Evolutionary conservation across 2,888 invertebrate species (phyloP).

Genomic region (Creontiades dilutus): DNA sequence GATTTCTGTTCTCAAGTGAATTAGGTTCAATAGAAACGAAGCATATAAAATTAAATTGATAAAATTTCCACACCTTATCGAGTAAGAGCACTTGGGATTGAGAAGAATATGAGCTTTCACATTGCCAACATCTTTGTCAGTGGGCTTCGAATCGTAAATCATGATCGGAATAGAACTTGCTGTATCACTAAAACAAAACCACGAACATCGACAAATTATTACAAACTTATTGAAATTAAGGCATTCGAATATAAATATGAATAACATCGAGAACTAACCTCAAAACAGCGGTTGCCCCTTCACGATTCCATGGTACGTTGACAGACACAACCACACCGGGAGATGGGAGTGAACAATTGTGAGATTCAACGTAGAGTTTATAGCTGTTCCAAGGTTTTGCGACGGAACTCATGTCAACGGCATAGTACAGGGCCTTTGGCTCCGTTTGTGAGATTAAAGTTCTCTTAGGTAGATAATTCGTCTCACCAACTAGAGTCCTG

Average conservation of each 20-base stretch:
- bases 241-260: too few species aligned
- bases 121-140: slow-evolving; percentile 67
- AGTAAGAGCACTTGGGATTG: slow-evolving; percentile 75
- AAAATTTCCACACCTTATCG: slow-evolving; percentile 73
- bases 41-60: too few species aligned
- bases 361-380: slow-evolving; percentile 81
- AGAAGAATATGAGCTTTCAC: slow-evolving; percentile 74
- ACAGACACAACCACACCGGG: slow-evolving; percentile 83
- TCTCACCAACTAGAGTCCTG: slow-evolving; percentile 77
- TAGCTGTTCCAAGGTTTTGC: slow-evolving; percentile 81
- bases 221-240: too few species aligned
- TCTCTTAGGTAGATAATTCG: slow-evolving; percentile 77
- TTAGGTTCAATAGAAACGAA: too few species aligned
- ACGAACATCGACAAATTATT: too few species aligned
- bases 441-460: slow-evolving; percentile 81
- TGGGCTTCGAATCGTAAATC: slow-evolving; percentile 71
- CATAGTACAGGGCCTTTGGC: slow-evolving; percentile 82
- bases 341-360: slow-evolving; percentile 78
- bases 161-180: slow-evolving; percentile 60
- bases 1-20: too few species aligned
- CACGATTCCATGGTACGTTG: slow-evolving; percentile 83
- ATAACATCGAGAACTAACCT: slow-evolving; percentile 73
- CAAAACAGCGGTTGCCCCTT: slow-evolving; percentile 73
- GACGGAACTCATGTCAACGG: slow-evolving; percentile 82
- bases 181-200: slow-evolving; percentile 60